Evolutionary conservation across 1,140 invertebrate genomes (phyloP), one percentile per base, ranked within the genome.

Genomic region (Drosophila repletoides): DNA sequence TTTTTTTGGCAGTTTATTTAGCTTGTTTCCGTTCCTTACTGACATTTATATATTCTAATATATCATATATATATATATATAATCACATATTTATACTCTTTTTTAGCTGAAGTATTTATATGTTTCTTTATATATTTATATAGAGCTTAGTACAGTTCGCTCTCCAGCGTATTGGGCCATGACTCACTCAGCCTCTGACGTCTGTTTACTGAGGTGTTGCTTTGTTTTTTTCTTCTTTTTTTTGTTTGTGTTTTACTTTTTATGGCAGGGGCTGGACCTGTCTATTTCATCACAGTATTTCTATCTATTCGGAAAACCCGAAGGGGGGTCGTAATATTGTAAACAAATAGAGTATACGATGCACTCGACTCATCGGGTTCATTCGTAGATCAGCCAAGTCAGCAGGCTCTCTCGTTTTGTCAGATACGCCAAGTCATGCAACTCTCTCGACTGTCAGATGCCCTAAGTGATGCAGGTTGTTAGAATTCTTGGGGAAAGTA

Each of bases 141-240:
- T 0, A 12, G 6, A 29, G 60, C 46, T 40, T 52, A 48, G 22
- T 17, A 2, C 28, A 7, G 15, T 5, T n/a, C n/a, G n/a, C n/a
- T n/a, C n/a, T 59, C 41, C 15, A 21, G 7, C 12, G 12, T 10
- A 38, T 17, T 12, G 5, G 21, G n/a, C 19, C 1, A 21, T 66
- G 55, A 66, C 12, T 51, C 63, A 66, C 9, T n/a, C n/a, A 3
- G 1, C 14, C 17, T 43, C 15, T 66, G 63, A 66, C 63, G 55
- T 60, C 45, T 24, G 9, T 34, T 36, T 5, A 19, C 1, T 12
- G 14, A 12, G 7, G 5, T 9, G 26, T 6, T 22, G 2, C 17
- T n/a, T 6, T n/a, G n/a, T n/a, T n/a, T n/a, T n/a, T n/a, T n/a
- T n/a, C n/a, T n/a, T n/a, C n/a, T n/a, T n/a, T n/a, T n/a, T 10